A percentile compares a stretch with the other conserved stretches of the same genome.
Conservation (phyloP, 1,140 invertebrate species). For the Megalonaias nervosa region DNA sequence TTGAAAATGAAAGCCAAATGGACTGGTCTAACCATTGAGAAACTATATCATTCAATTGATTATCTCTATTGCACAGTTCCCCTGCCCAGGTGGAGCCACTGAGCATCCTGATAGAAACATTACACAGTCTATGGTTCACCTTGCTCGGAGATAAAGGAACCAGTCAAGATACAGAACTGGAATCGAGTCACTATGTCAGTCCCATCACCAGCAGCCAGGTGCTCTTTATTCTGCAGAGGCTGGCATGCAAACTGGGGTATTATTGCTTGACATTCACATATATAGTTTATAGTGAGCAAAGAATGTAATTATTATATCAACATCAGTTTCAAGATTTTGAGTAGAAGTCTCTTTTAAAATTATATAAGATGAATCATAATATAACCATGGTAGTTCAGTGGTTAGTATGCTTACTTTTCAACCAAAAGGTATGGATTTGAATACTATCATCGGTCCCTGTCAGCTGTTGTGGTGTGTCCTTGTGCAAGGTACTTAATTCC, state of each 20-base stretch:
- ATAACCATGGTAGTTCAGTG: no score
- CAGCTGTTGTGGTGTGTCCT: no score
- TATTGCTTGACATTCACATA: no score
- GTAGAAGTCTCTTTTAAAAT: no score
- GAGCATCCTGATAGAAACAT: constrained; percentile 4
- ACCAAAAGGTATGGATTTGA: no score
- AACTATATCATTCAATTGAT: not conserved
- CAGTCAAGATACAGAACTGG: constrained; percentile 1
- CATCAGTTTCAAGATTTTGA: no score
- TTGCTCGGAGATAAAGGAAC: constrained; percentile 5
- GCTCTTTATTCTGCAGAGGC: constrained; percentile 2
- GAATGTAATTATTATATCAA: no score
- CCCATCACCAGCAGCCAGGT: constrained; percentile 9
- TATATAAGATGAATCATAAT: no score
- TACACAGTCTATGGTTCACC: constrained; percentile 32
- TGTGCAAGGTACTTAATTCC: no score
- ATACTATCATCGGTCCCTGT: no score
- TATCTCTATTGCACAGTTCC: constrained; percentile 13
- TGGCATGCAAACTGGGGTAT: constrained; percentile 6
- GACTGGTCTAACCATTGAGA: not conserved
- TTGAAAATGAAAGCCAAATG: not conserved
- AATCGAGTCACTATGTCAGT: not conserved
- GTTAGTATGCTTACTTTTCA: no score
- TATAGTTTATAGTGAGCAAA: no score
- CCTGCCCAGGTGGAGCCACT: not conserved